These are phyloP conservation scores for Avahi laniger DNA, from an alignment of 2,797 vertebrate species.

Conservation along the genomic window DNA sequence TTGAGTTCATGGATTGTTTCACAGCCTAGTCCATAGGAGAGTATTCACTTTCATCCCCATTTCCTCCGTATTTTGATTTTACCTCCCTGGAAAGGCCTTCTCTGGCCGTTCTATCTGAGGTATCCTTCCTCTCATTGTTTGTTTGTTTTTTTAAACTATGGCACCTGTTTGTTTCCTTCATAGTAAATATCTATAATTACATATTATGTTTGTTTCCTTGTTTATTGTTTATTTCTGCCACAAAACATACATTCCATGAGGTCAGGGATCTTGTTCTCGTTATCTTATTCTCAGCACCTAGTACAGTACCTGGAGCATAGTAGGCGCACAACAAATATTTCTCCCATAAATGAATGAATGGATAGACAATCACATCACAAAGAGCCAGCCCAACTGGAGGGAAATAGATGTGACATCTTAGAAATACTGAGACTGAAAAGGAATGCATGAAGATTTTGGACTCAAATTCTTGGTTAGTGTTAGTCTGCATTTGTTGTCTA, in stretches of 20 bases:
- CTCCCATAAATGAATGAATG: background rate
- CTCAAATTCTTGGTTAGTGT: background rate
- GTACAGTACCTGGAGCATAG: background rate
- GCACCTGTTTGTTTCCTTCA: background rate
- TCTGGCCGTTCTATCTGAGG: background rate
- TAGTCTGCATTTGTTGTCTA: background rate
- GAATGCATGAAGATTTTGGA: background rate
- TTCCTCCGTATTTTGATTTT: background rate
- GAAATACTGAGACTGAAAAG: background rate
- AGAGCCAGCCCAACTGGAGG: background rate
- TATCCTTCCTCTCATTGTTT: background rate
- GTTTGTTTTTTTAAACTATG: background rate
- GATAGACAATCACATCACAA: background rate
- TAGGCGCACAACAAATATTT: background rate
- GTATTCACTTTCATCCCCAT: background rate
- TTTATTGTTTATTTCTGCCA: background rate
- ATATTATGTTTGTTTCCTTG: background rate
- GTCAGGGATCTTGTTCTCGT: background rate
- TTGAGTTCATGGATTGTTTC: background rate
- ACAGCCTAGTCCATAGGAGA: background rate
- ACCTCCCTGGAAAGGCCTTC: background rate
- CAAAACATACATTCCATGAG: background rate
- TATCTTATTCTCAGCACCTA: background rate
- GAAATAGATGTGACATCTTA: background rate
- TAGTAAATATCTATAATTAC: background rate